These are phyloP conservation scores for Lagopus muta DNA, from an alignment of 2,113 vertebrate species.

Conservation along the genomic window DNA sequence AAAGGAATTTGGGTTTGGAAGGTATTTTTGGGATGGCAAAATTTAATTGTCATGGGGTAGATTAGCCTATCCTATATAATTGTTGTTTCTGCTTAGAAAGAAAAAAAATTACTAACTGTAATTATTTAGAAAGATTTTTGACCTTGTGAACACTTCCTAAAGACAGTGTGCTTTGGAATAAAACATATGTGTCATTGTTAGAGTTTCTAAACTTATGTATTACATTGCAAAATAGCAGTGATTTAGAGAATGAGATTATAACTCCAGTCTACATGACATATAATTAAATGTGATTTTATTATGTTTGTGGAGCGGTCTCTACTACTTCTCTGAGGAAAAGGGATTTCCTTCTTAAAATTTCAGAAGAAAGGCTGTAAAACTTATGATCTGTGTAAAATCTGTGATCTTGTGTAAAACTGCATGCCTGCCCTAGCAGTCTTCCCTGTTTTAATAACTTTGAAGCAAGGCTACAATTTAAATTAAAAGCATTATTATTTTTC, in stretches of 20 bases:
- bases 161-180: neutral
- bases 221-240: neutral
- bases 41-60: neutral
- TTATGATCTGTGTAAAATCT: neutral
- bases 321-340: neutral
- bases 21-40: neutral
- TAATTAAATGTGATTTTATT: neutral
- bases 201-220: neutral
- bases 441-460: neutral
- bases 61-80: neutral
- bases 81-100: neutral
- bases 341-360: neutral
- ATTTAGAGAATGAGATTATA: neutral
- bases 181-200: neutral
- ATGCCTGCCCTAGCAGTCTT: neutral
- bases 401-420: neutral
- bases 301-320: neutral
- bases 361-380: neutral
- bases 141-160: neutral
- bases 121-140: neutral
- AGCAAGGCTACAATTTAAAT: neutral
- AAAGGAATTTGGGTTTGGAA: constrained; percentile 15
- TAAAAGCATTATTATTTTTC: neutral
- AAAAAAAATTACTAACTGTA: neutral
- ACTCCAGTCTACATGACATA: neutral